phyloP scores from a whole-genome alignment of 2,113 vertebrate genomes.

The Nerophis lumbriciformis region DNA sequence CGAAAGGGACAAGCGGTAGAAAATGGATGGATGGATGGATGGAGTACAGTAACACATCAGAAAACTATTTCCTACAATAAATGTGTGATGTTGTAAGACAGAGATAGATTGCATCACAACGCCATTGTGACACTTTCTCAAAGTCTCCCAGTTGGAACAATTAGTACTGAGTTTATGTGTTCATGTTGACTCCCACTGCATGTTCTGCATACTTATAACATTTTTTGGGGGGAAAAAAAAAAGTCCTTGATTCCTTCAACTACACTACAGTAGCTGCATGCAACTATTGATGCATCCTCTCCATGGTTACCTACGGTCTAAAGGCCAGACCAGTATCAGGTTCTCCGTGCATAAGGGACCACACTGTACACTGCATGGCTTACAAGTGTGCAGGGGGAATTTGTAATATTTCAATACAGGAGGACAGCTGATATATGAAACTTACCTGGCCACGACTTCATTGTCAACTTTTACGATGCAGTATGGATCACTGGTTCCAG shows the following conservation, averaged over 20 bases:
- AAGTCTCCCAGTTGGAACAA: slow-evolving; percentile 46
- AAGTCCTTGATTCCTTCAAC: background rate
- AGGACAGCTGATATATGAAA: background rate
- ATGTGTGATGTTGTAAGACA: no score
- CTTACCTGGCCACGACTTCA: slow-evolving; percentile 88
- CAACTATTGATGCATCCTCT: slow-evolving; percentile 71
- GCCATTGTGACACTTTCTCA: slow-evolving; percentile 27
- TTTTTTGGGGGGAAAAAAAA: background rate
- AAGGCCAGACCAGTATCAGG: slow-evolving; percentile 67
- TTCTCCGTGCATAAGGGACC: slow-evolving; percentile 49
- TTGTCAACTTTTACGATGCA: slow-evolving; percentile 88
- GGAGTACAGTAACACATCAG: no score
- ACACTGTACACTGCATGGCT: slow-evolving; percentile 5
- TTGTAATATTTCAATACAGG: background rate
- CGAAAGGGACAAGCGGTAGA: no score
- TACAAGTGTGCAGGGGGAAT: slow-evolving; percentile 22
- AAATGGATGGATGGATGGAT: no score
- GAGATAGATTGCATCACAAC: no score
- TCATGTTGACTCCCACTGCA: slow-evolving; percentile 10
- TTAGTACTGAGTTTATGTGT: slow-evolving; percentile 15
- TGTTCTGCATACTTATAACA: background rate
- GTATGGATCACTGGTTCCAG: slow-evolving; percentile 88
- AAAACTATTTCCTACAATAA: no score
- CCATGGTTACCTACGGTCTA: slow-evolving; percentile 74
- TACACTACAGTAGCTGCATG: slow-evolving; percentile 47